Evolutionary conservation across 2,888 invertebrate species (phyloP).

Genomic region (Acanthopleura granulata): DNA sequence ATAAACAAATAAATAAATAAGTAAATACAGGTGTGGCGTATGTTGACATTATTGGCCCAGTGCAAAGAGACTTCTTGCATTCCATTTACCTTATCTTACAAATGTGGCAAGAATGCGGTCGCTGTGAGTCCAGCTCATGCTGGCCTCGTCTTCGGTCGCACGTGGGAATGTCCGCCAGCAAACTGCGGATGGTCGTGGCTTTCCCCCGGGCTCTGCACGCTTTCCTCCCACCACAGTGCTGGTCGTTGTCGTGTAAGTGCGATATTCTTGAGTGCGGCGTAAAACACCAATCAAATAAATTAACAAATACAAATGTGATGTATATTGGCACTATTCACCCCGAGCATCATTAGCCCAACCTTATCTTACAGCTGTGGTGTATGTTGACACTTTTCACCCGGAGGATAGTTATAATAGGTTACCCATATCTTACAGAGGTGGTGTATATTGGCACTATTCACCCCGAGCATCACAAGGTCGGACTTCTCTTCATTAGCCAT

Average conservation of each 20-base stretch:
- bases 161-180: too few relatives aligned
- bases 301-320: too few relatives aligned
- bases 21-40: too few relatives aligned
- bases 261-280: neutral
- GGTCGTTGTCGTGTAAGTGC: neutral
- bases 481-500: constrained; percentile 81
- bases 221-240: neutral
- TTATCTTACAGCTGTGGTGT: constrained; percentile 81
- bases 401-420: constrained; percentile 75
- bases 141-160: too few relatives aligned
- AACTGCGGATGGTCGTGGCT: neutral
- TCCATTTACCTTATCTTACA: too few relatives aligned
- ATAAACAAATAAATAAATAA: too few relatives aligned
- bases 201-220: neutral
- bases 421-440: constrained; percentile 76
- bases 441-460: constrained; percentile 87
- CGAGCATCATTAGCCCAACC: too few relatives aligned
- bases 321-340: too few relatives aligned
- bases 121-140: too few relatives aligned
- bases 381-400: constrained; percentile 84
- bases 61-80: too few relatives aligned
- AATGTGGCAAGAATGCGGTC: too few relatives aligned
- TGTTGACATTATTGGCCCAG: too few relatives aligned
- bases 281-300: neutral
- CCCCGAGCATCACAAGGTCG: constrained; percentile 80